phyloP scores from a whole-genome alignment of 2,113 vertebrate species.

The Circaetus gallicus region DNA sequence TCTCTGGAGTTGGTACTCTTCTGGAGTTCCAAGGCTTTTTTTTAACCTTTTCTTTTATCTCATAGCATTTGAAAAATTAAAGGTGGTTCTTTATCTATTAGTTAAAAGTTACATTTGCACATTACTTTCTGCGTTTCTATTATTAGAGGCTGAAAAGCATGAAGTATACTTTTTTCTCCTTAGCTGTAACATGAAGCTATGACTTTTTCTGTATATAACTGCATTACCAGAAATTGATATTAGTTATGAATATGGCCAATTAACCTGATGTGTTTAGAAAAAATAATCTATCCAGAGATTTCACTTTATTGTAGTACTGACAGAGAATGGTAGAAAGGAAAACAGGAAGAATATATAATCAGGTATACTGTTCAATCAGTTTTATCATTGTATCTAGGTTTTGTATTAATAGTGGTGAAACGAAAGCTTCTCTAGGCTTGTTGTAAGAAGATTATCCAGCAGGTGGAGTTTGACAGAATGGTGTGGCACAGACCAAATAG shows the following conservation, averaged over 20 bases:
- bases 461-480: constrained; percentile 12
- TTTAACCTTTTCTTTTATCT: not conserved
- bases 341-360: not conserved
- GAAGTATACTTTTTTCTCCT: not conserved
- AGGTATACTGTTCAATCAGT: accelerated
- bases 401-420: not conserved
- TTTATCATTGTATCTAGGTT: not conserved
- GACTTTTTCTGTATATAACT: not conserved
- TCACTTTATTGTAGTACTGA: not conserved
- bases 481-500: not conserved
- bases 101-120: not conserved
- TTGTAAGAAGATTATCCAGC: not conserved
- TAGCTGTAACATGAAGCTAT: not conserved
- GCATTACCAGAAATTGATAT: not conserved
- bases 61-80: not conserved
- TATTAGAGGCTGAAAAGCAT: not conserved
- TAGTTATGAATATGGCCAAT: not conserved
- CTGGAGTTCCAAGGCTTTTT: not conserved
- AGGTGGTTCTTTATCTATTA: not conserved
- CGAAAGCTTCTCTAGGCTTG: not conserved
- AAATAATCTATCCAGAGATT: not conserved
- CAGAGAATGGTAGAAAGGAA: not conserved
- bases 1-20: not conserved
- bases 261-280: not conserved
- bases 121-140: not conserved